phyloP scores from a whole-genome alignment of 2,113 vertebrate genomes.

The Protomyctophum bolini region DNA sequence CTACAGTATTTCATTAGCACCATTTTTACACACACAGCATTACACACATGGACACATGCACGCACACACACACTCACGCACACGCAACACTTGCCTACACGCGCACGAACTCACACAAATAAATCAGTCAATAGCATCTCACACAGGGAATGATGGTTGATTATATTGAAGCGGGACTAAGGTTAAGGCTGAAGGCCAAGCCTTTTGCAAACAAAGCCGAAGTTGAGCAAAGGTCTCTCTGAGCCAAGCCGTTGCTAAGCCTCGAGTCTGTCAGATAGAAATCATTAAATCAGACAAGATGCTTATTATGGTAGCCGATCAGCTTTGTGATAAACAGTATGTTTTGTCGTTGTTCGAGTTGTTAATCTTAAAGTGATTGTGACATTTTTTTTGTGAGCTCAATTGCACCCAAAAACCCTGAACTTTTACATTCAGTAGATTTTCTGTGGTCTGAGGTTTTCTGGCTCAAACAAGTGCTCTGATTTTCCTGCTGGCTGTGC shows the following conservation, averaged over 20 bases:
- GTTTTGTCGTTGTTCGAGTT: neutral
- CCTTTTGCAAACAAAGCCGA: constrained; percentile 40
- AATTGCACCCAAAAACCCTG: no score
- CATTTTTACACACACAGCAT: constrained; percentile 38
- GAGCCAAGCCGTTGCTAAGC: neutral
- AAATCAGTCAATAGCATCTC: constrained; percentile 64
- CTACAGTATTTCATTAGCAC: constrained; percentile 61
- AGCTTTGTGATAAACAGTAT: neutral
- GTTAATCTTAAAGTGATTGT: neutral
- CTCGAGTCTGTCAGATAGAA: neutral
- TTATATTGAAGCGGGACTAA: constrained; percentile 43
- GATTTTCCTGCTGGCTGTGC: no score
- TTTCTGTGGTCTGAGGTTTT: no score
- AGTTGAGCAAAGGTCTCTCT: constrained; percentile 14
- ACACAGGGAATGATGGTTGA: constrained; percentile 58
- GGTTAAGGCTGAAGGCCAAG: constrained; percentile 41
- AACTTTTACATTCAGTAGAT: no score
- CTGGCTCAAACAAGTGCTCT: no score
- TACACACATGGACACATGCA: constrained; percentile 1
- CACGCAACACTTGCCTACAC: neutral
- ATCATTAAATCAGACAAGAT: neutral
- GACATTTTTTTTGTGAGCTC: no score
- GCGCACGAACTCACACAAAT: neutral
- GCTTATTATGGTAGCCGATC: neutral
- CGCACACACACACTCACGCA: constrained; percentile 20